Conservation (phyloP, 2,888 invertebrate genomes). For the Cheilosia scutellata region DNA sequence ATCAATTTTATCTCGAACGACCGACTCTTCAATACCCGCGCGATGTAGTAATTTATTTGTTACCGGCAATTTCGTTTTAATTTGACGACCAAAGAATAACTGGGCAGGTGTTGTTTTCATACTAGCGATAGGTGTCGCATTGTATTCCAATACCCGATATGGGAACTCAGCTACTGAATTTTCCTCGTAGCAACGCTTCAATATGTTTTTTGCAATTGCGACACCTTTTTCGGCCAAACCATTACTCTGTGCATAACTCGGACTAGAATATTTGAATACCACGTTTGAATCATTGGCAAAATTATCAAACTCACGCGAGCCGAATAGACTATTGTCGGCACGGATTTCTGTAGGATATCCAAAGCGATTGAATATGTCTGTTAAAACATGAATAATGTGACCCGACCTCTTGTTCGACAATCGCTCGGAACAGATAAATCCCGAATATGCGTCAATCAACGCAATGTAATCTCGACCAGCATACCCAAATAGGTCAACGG, state of each 20-base stretch:
- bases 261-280: slow-evolving; percentile 31
- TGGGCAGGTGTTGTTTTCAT: slow-evolving; percentile 22
- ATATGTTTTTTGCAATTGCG: slow-evolving; percentile 34
- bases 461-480: slow-evolving; percentile 13
- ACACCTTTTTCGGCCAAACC: slow-evolving; percentile 40
- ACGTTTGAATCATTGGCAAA: slow-evolving; percentile 24
- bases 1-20: slow-evolving; percentile 10
- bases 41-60: slow-evolving; percentile 14
- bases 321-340: slow-evolving; percentile 26
- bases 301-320: background rate
- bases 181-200: slow-evolving; percentile 25
- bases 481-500: background rate
- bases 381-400: no score
- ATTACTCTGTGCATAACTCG: slow-evolving; percentile 35
- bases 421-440: background rate
- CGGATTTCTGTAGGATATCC: slow-evolving; percentile 33
- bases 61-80: slow-evolving; percentile 15
- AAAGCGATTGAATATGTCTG: background rate
- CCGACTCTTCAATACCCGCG: background rate
- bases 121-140: slow-evolving; percentile 25
- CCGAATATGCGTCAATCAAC: slow-evolving; percentile 17
- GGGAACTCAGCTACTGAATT: background rate
- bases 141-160: slow-evolving; percentile 27
- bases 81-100: slow-evolving; percentile 28
- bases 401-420: no score